Percentiles rank a stretch among this genome's conserved stretches.
phyloP scores from a whole-genome alignment of 2,113 vertebrate species.

The Cyphomyrus discorhynchus region DNA sequence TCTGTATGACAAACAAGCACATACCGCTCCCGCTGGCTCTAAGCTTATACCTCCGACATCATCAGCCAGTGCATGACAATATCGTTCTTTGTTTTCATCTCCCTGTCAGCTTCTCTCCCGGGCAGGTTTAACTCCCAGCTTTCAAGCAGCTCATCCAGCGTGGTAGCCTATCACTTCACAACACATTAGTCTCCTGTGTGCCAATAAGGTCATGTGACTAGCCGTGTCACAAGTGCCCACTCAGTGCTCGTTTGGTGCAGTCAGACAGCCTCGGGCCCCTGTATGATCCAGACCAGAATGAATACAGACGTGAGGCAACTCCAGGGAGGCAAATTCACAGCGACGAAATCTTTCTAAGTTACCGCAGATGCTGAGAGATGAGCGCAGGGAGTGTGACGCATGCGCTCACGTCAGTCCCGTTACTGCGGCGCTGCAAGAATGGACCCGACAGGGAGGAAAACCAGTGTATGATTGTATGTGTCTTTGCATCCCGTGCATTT shows the following conservation, averaged over 20 bases:
- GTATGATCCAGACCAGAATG: conserved; percentile 7
- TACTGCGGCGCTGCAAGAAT: neutral
- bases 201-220: conserved; percentile 15
- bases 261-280: conserved; percentile 1
- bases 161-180: neutral
- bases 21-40: neutral
- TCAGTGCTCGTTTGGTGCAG: conserved; percentile 7
- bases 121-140: neutral
- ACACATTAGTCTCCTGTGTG: conserved; percentile 7
- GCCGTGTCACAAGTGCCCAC: conserved; percentile 17
- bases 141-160: neutral
- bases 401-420: neutral
- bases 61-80: conserved; percentile 11
- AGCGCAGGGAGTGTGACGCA: neutral
- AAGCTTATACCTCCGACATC: neutral
- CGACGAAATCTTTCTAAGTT: neutral
- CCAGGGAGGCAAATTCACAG: conserved; percentile 7
- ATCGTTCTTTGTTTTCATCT: conserved; percentile 8
- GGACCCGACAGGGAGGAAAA: neutral
- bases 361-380: neutral
- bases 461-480: neutral
- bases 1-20: neutral
- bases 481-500: neutral
- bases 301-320: neutral
- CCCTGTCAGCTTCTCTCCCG: neutral